Base-by-base conservation (phyloP, 2,888 invertebrate species). In the Seladonia tumulorum region DNA sequence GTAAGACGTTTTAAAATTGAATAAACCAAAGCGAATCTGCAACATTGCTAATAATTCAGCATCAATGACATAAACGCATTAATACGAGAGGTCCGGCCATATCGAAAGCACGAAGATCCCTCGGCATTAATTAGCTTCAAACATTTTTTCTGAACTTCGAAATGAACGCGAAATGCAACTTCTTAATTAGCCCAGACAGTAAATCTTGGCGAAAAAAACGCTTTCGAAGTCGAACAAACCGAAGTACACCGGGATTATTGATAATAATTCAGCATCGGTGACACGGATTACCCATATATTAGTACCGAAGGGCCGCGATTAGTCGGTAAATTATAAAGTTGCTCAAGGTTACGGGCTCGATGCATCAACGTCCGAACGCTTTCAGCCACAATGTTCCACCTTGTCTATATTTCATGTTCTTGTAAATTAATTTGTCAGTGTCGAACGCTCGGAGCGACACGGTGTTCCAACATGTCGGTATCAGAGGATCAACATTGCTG, bases 371-470 rank as follows among this genome's bases (percentile, higher is more conserved):
- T 63, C 39, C 42, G 47, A 16, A 16, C 39, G 45, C 29, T 14
- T 73, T 14, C 5, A 42, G 18, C 16, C 16, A 35, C 71, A 72
- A 45, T 60, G 76, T 60, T 66, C 5, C 29, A 76, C 35, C 66
- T 25, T 8, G 66, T 49, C 16, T 8, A 18, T 53, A 49, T 10
- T 35, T 68, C 53, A 16, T 7, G 68, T 68, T 76, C n/a, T n/a
- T 25, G n/a, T 79, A 72, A 47, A 63, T 79, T 63, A 47, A 76
- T 68, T 76, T 68, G 8, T 76, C 76, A 75, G 60, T 42, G 49
- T 35, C 35, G 12, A 42, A 16, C n/a, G 57, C 39, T 57, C 25
- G 18, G 35, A 57, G 57, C 45, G 66, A 66, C 25, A 57, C 42
- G 18, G 8, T 29, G 57, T 45, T 57, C 25, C 49, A 22, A 22